These are phyloP conservation scores for Xiphias gladius DNA, from an alignment of 2,113 vertebrate genomes.

Conservation along the genomic window DNA sequence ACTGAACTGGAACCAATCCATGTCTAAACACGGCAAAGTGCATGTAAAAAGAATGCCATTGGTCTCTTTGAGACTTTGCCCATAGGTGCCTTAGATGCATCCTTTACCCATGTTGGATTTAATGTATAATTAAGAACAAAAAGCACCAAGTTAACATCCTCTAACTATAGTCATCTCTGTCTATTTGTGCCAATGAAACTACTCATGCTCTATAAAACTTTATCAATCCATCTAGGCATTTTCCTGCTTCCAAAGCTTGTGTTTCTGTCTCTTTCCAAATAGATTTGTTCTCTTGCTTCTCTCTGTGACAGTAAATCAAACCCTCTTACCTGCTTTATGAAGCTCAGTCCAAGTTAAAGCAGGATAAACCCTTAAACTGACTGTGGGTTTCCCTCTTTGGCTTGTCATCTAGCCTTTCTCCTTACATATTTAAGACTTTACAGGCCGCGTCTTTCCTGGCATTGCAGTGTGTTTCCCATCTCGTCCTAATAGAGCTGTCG, in stretches of 20 bases:
- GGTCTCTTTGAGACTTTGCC: neutral
- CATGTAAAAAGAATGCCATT: neutral
- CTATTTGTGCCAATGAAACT: neutral
- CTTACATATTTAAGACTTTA: neutral
- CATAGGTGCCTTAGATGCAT: neutral
- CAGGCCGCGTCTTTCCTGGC: neutral
- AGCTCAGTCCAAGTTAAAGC: neutral
- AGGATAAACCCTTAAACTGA: slow-evolving; percentile 2
- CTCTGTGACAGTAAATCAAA: slow-evolving; percentile 8
- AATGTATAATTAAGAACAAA: neutral
- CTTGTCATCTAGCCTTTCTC: neutral
- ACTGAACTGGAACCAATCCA: slow-evolving; percentile 10
- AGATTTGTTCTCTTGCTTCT: neutral
- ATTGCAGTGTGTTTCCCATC: slow-evolving; percentile 12
- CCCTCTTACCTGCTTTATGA: neutral
- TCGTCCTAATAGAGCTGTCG: slow-evolving; percentile 43
- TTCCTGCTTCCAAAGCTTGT: neutral
- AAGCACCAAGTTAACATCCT: neutral
- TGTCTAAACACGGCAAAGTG: slow-evolving; percentile 1
- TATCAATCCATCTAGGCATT: neutral
- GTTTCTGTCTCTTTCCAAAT: neutral
- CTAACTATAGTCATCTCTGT: neutral
- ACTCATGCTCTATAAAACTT: neutral
- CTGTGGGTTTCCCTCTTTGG: neutral
- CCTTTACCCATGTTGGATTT: neutral